Conservation (phyloP, 1,140 invertebrate species). For the Coenobita brevimanus region DNA sequence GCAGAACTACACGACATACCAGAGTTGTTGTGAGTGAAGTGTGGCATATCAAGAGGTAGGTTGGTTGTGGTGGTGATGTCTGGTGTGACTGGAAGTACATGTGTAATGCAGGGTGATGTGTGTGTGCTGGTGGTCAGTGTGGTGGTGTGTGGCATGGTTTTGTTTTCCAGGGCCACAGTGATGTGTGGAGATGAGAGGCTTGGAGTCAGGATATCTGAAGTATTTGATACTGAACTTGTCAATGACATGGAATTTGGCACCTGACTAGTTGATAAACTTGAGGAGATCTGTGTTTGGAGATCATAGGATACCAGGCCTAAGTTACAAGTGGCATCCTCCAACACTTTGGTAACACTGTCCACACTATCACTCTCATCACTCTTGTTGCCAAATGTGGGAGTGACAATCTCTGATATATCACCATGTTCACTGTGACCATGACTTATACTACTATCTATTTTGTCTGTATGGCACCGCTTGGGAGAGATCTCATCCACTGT, state of each 20-base stretch:
- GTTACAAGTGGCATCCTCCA: constrained; percentile 15
- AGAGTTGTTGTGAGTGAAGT: constrained; percentile 21
- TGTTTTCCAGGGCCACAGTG: no score
- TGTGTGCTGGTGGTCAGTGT: not conserved
- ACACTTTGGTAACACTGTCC: constrained; percentile 15
- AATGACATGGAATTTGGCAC: no score
- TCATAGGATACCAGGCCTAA: not conserved
- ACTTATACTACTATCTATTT: no score
- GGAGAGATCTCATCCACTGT: no score
- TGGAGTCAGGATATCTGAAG: no score
- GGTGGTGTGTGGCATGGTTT: not conserved
- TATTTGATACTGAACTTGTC: no score
- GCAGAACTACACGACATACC: no score
- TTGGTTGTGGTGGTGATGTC: constrained; percentile 17
- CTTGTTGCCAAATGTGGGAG: not conserved
- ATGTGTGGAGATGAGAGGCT: no score
- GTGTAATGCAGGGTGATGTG: not conserved
- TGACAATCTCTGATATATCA: not conserved
- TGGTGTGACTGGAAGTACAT: constrained; percentile 19
- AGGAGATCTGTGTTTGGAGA: constrained; percentile 8
- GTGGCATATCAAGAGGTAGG: constrained; percentile 25
- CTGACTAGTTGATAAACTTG: not conserved
- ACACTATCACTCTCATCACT: not conserved
- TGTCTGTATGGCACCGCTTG: no score
- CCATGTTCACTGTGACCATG: not conserved